Evolutionary conservation across 2,113 vertebrate genomes (phyloP).

Genomic region (Peromyscus californicus): DNA sequence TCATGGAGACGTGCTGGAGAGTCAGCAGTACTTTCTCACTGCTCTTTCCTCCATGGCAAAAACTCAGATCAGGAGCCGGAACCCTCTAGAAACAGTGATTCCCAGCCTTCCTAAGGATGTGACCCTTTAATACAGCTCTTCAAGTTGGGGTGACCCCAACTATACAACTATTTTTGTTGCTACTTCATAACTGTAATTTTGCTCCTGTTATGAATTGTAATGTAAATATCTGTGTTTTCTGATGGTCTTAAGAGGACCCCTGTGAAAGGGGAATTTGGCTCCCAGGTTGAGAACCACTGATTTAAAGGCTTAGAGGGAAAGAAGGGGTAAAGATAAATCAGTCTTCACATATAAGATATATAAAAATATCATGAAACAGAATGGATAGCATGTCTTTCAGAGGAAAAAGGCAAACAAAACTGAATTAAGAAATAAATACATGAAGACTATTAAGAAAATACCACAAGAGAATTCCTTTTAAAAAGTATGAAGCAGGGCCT

Average conservation of each 20-base stretch:
- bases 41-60: not conserved
- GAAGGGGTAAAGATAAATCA: not conserved
- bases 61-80: not conserved
- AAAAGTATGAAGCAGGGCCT: not conserved
- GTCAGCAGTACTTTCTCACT: not conserved
- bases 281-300: not conserved
- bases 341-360: slow-evolving; percentile 1
- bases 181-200: not conserved
- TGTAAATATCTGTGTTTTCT: not conserved
- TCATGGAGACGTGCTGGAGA: not conserved
- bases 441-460: slow-evolving; percentile 20
- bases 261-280: not conserved
- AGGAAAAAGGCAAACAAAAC: slow-evolving; percentile 45
- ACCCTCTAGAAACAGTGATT: slow-evolving; percentile 12
- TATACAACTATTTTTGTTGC: not conserved
- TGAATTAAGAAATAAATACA: slow-evolving; percentile 6
- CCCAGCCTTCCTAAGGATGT: not conserved
- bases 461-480: slow-evolving; percentile 18
- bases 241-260: not conserved
- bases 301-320: not conserved
- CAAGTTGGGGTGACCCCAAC: not conserved
- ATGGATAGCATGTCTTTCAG: slow-evolving; percentile 12
- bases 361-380: slow-evolving; percentile 1
- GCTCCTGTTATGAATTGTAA: not conserved
- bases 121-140: too few species aligned